Percentiles rank a stretch among this genome's conserved stretches.
Conservation (phyloP, 2,113 vertebrate genomes). For the Anolis sagrei region DNA sequence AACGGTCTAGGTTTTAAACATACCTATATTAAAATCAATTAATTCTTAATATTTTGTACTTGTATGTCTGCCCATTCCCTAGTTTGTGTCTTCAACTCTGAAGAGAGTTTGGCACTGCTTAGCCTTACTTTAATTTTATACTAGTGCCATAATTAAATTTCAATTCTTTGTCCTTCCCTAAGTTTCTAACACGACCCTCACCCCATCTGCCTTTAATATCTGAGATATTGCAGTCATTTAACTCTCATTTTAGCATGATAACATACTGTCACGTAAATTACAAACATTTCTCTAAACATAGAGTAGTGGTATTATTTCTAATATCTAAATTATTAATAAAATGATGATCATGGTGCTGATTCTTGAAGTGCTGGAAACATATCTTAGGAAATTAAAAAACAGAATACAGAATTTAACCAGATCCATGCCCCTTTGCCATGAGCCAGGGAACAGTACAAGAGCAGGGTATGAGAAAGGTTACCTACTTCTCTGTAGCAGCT, state of each 20-base stretch:
- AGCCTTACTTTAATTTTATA: conserved; percentile 16
- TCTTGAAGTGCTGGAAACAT: not conserved
- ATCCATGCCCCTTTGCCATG: not conserved
- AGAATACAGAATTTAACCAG: not conserved
- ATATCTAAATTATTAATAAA: not conserved
- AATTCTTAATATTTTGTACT: not conserved
- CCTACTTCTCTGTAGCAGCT: conserved; percentile 54
- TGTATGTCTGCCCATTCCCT: not conserved
- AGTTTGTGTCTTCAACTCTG: conserved; percentile 13
- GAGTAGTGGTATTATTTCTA: not conserved
- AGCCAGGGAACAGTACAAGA: not conserved
- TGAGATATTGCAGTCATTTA: not conserved
- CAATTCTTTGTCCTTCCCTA: conserved; percentile 11
- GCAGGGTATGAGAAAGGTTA: conserved; percentile 3
- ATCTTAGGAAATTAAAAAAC: too few relatives aligned
- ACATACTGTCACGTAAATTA: not conserved
- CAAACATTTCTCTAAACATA: not conserved
- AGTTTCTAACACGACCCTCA: not conserved
- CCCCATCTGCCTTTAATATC: not conserved
- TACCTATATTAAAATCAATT: not conserved
- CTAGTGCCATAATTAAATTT: not conserved
- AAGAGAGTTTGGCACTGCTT: conserved; percentile 14
- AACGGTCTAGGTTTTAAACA: conserved; percentile 29
- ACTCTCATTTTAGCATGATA: not conserved
- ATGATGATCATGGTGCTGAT: not conserved